Evolutionary conservation across 2,113 vertebrate genomes (phyloP).

Genomic region (Rhagologus leucostigma): DNA sequence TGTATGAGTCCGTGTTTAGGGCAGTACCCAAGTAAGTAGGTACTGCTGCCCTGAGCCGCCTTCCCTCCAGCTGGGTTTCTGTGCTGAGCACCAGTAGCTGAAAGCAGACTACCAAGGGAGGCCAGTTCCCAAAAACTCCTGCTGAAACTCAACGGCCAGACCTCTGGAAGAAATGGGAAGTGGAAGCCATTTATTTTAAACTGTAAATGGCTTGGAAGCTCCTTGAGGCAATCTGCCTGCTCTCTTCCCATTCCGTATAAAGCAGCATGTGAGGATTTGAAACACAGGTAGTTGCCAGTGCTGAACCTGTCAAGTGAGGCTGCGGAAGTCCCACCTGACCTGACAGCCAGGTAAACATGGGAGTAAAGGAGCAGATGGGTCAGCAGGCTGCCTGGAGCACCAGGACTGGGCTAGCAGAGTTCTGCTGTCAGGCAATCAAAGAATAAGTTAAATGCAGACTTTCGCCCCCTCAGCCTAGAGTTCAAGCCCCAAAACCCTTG

Average conservation of each 20-base stretch:
- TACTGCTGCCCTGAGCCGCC: fast-evolving
- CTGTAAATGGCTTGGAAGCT: background rate
- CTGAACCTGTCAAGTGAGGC: background rate
- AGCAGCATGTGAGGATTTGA: background rate
- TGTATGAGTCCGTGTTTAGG: background rate
- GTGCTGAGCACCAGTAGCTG: background rate
- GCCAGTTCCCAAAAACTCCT: background rate
- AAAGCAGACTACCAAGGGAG: background rate
- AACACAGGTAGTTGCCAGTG: background rate
- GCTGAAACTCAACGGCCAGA: background rate
- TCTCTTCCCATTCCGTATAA: background rate
- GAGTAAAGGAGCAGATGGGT: background rate
- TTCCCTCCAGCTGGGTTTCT: background rate
- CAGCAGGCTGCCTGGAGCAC: background rate
- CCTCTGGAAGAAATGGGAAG: background rate
- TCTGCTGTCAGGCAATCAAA: background rate
- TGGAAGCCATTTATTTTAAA: background rate
- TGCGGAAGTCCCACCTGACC: background rate
- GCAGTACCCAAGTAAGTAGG: no score
- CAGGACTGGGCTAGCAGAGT: background rate
- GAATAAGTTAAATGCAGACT: background rate
- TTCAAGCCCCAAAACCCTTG: background rate
- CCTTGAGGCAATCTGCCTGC: background rate
- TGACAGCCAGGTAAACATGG: background rate
- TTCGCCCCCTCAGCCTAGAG: background rate